Conservation (phyloP, 2,797 vertebrate species). For the Mionectes olivaceus region DNA sequence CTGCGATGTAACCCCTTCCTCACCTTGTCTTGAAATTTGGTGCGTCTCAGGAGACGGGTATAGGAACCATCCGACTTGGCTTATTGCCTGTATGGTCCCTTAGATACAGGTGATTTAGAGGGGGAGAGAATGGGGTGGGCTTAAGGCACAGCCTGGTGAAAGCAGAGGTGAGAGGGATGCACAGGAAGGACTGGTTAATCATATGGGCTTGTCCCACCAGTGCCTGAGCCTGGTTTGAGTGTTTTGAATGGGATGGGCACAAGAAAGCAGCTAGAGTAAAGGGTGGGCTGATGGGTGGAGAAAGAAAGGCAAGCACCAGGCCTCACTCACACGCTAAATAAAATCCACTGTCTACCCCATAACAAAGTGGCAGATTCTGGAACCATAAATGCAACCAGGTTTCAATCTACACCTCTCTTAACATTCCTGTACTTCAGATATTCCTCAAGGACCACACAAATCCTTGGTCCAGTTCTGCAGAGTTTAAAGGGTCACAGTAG, state of each 20-base stretch:
- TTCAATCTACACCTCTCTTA: background rate
- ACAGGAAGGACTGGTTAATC: background rate
- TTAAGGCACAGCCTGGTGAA: background rate
- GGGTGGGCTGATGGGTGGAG: background rate
- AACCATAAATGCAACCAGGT: background rate
- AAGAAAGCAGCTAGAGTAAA: background rate
- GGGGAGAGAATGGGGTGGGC: background rate
- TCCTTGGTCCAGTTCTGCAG: background rate
- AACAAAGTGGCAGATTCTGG: background rate
- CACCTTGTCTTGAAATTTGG: background rate
- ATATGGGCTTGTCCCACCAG: background rate
- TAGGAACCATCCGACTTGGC: background rate
- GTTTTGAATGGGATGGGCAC: background rate
- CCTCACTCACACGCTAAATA: background rate
- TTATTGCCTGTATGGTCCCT: background rate
- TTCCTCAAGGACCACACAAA: background rate
- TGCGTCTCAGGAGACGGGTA: background rate
- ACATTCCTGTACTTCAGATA: background rate
- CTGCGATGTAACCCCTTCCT: background rate
- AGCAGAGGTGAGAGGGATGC: background rate
- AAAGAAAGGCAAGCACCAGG: background rate
- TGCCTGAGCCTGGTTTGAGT: background rate
- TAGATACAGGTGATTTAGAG: background rate
- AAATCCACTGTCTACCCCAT: background rate
- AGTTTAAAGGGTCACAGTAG: background rate